Conservation (phyloP, 1,140 invertebrate species). For the Bombus fervidus region DNA sequence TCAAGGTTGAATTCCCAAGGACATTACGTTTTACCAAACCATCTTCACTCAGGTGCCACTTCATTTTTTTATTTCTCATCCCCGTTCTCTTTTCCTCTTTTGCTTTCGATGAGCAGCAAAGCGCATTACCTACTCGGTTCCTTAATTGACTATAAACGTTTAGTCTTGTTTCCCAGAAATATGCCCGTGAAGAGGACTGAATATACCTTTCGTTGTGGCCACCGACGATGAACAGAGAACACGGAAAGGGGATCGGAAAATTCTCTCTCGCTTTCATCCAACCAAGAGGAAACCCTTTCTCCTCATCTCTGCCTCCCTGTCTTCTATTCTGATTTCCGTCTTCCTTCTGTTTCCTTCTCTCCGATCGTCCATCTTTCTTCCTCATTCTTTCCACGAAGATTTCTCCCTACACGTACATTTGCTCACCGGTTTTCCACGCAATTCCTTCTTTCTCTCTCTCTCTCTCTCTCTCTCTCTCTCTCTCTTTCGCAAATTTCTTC, state of each 20-base stretch:
- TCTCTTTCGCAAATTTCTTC: not conserved
- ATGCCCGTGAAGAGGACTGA: constrained; percentile 47
- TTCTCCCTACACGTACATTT: not conserved
- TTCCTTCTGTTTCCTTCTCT: not conserved
- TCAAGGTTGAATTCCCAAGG: constrained; percentile 33
- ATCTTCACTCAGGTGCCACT: constrained; percentile 33
- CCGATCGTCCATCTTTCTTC: not conserved
- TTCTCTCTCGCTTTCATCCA: not conserved
- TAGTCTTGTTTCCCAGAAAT: constrained; percentile 71
- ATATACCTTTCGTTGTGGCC: constrained; percentile 42
- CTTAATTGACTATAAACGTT: constrained; percentile 77
- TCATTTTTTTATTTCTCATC: constrained; percentile 10
- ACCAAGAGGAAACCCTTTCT: not conserved
- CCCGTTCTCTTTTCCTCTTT: not conserved
- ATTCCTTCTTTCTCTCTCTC: not conserved
- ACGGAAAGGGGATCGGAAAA: constrained; percentile 20
- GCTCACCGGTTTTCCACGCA: not conserved
- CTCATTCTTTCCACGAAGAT: not conserved
- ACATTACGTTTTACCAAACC: constrained; percentile 36
- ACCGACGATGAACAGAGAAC: constrained; percentile 38
- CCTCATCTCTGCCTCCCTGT: not conserved
- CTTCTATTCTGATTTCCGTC: not conserved
- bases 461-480: too few species aligned
- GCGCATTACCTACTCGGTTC: constrained; percentile 62
- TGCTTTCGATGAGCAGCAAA: constrained; percentile 53